Evolutionary conservation across 2,113 vertebrate genomes (phyloP), one percentile per base, ranked within the genome.

Genomic region (Thamnaconus septentrionalis): DNA sequence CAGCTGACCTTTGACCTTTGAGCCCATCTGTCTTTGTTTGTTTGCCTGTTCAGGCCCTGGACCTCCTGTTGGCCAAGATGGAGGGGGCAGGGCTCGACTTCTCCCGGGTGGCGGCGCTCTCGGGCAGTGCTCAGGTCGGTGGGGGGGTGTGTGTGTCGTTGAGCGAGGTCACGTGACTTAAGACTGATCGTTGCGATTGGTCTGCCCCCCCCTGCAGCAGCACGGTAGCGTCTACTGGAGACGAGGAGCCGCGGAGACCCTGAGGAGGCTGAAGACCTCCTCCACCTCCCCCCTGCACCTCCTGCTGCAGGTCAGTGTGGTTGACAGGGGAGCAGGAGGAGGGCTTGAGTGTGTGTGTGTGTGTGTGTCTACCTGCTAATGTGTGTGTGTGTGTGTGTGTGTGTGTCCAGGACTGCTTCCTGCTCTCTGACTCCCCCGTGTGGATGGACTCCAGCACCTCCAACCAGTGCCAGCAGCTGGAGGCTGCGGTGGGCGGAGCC

Each of bases 371-470:
- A 7, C 3, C 8, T 50, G 3, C 10, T 10, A 10, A 5, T n/a
- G 48, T 9, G 10, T 3, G 10, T 48, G 39, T n/a, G 6, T 11
- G 7, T 53, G 5, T 48, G 47, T 7, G 10, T 3, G 0, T 55
- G 58, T 45, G 1, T 67, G 9, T 1, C 0, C 88, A 99, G 97
- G 77, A 46, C 45, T 91, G 92, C 58, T 98, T 99, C 83, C 91
- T 95, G 0, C 57, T 98, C 62, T 8, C 43, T 0, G 66, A 94
- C 81, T 90, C 90, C 61, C 97, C 97, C 0, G 84, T 98, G 8
- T 99, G 97, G 97, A 99, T 99, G 97, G 97, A 99, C 86, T 96
- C 94, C 46, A 99, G 97, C 76, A 95, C 91, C 40, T 5, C 74
- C 0, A 66, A 63, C 9, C 93, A 98, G 85, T 99, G 97, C 81